Evolutionary conservation across 2,113 vertebrate genomes (phyloP).

Genomic region (cattle (Bos taurus)): DNA sequence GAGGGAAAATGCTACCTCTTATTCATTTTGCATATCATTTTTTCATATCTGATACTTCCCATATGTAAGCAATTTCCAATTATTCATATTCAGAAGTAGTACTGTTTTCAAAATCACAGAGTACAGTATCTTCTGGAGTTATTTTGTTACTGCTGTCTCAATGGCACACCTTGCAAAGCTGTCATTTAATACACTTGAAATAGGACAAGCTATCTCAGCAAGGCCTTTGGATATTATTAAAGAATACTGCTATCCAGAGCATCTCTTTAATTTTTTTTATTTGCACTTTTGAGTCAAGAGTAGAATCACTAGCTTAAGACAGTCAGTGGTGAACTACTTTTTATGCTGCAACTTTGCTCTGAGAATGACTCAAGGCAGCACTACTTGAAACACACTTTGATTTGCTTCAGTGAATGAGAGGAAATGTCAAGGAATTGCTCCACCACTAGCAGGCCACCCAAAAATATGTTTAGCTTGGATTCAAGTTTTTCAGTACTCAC

Average conservation of each 20-base stretch:
- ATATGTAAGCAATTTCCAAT: background rate
- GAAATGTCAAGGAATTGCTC: background rate
- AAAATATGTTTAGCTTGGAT: background rate
- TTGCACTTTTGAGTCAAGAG: background rate
- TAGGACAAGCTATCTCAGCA: background rate
- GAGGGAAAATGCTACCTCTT: background rate
- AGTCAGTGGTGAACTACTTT: background rate
- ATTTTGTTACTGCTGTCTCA: background rate
- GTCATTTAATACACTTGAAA: background rate
- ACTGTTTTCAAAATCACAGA: background rate
- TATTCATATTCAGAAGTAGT: background rate
- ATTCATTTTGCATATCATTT: background rate
- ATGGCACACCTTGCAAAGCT: background rate
- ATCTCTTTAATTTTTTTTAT: background rate
- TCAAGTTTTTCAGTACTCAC: constrained; percentile 42
- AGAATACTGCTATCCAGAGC: background rate
- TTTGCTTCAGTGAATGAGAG: constrained; percentile 12
- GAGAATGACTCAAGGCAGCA: background rate
- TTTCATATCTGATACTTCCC: background rate
- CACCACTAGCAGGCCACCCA: background rate
- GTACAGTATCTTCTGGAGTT: background rate
- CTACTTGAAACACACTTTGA: background rate
- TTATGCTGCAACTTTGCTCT: background rate
- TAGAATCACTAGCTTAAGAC: background rate
- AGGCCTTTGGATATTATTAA: background rate